phyloP scores from a whole-genome alignment of 2,888 invertebrate species.

The Emmelina monodactyla region DNA sequence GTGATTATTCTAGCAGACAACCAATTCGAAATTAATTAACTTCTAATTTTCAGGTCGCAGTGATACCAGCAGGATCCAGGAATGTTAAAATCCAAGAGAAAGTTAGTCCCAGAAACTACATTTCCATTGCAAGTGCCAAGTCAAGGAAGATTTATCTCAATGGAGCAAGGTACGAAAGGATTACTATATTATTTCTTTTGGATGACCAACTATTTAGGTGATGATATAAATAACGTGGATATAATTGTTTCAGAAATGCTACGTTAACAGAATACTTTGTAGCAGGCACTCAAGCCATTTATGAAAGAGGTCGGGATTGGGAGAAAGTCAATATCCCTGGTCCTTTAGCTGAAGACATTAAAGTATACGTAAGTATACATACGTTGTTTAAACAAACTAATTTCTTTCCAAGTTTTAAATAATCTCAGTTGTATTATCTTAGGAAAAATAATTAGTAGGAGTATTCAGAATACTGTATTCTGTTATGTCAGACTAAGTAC shows the following conservation, averaged over 20 bases:
- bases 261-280: constrained; percentile 81
- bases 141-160: constrained; percentile 79
- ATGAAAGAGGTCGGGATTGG: constrained; percentile 78
- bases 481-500: too few relatives aligned
- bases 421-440: too few relatives aligned
- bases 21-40: too few relatives aligned
- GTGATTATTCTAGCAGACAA: too few relatives aligned
- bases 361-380: constrained; percentile 84
- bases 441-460: too few relatives aligned
- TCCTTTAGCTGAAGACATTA: constrained; percentile 80
- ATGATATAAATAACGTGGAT: too few relatives aligned
- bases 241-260: constrained; percentile 65
- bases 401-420: too few relatives aligned
- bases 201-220: neutral
- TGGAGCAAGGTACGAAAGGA: constrained; percentile 76
- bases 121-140: constrained; percentile 77
- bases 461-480: too few relatives aligned
- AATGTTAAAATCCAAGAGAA: constrained; percentile 82
- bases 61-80: constrained; percentile 80
- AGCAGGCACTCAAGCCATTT: constrained; percentile 80
- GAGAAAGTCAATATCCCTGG: constrained; percentile 85
- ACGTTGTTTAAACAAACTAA: too few relatives aligned
- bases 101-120: constrained; percentile 77
- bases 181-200: too few relatives aligned
- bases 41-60: constrained; percentile 70